A percentile compares a stretch with the other conserved stretches of the same genome.
phyloP scores from a whole-genome alignment of 2,888 invertebrate genomes.

The Trichacis sp. region DNA sequence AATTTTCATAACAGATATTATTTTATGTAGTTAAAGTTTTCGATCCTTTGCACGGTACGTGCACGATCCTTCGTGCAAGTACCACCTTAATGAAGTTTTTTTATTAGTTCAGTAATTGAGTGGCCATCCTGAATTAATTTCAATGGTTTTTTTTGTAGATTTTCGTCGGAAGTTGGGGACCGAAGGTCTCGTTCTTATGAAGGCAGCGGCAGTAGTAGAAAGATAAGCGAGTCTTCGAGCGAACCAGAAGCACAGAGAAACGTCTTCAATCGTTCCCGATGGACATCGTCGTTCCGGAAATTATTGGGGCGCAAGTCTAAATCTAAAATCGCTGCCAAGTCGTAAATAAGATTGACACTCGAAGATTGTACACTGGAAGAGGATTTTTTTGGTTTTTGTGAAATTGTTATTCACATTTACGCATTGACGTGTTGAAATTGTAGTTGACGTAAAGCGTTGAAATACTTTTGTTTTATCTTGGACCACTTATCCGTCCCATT shows the following conservation, averaged over 20 bases:
- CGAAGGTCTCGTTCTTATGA: slow-evolving; percentile 64
- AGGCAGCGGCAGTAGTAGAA: slow-evolving; percentile 55
- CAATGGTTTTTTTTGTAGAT: slow-evolving; percentile 48
- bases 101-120: too few species aligned
- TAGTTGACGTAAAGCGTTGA: too few species aligned
- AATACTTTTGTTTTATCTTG: too few species aligned
- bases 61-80: too few species aligned
- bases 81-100: too few species aligned
- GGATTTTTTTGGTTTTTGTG: background rate
- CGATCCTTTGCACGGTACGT: too few species aligned
- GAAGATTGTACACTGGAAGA: background rate
- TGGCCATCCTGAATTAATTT: background rate
- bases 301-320: slow-evolving; percentile 65
- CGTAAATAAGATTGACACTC: slow-evolving; percentile 26
- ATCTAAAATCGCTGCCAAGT: slow-evolving; percentile 50
- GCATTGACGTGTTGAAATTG: too few species aligned
- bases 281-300: slow-evolving; percentile 75
- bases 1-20: too few species aligned
- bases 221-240: slow-evolving; percentile 57
- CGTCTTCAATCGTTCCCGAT: slow-evolving; percentile 71
- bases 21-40: too few species aligned
- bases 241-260: slow-evolving; percentile 30
- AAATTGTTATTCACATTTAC: too few species aligned
- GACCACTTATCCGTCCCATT: too few species aligned
- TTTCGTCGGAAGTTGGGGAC: slow-evolving; percentile 66